phyloP scores from a whole-genome alignment of 2,888 invertebrate species.

The Euzophera pinguis region DNA sequence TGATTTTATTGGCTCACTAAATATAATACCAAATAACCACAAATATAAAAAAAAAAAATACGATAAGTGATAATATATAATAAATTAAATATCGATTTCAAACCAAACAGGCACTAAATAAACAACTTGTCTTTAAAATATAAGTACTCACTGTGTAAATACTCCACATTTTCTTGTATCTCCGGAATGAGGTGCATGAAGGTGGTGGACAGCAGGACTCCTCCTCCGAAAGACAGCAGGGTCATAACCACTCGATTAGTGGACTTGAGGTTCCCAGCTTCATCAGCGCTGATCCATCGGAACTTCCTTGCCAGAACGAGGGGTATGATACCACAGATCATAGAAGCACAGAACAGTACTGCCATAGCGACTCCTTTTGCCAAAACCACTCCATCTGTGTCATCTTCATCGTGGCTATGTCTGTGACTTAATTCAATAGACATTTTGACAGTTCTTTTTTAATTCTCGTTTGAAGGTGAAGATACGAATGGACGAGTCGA shows the following conservation, averaged over 20 bases:
- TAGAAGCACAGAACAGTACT: slow-evolving; percentile 86
- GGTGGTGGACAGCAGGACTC: slow-evolving; percentile 89
- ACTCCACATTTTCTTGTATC: slow-evolving; percentile 84
- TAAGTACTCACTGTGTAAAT: slow-evolving; percentile 73
- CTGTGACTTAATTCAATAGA: slow-evolving; percentile 22
- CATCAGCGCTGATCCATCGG: slow-evolving; percentile 76
- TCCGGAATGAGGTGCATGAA: slow-evolving; percentile 91
- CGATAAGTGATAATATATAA: neutral
- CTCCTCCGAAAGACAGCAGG: slow-evolving; percentile 90
- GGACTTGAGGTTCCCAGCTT: slow-evolving; percentile 66
- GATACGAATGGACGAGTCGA: slow-evolving; percentile 35
- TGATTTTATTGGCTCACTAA: too few relatives aligned
- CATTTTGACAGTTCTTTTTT: slow-evolving; percentile 24
- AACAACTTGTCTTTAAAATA: neutral
- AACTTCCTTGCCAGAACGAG: slow-evolving; percentile 84
- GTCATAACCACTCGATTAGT: slow-evolving; percentile 79
- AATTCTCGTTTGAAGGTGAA: slow-evolving; percentile 18
- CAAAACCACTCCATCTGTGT: slow-evolving; percentile 72
- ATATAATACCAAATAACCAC: too few relatives aligned
- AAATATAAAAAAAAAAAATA: neutral
- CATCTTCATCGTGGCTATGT: slow-evolving; percentile 36
- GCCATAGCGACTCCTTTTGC: slow-evolving; percentile 90
- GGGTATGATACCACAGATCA: slow-evolving; percentile 87
- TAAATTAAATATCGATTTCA: neutral
- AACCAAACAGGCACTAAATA: neutral